Evolutionary conservation across 1,140 invertebrate genomes (phyloP).

Genomic region (Chrysomallon squamiferum): DNA sequence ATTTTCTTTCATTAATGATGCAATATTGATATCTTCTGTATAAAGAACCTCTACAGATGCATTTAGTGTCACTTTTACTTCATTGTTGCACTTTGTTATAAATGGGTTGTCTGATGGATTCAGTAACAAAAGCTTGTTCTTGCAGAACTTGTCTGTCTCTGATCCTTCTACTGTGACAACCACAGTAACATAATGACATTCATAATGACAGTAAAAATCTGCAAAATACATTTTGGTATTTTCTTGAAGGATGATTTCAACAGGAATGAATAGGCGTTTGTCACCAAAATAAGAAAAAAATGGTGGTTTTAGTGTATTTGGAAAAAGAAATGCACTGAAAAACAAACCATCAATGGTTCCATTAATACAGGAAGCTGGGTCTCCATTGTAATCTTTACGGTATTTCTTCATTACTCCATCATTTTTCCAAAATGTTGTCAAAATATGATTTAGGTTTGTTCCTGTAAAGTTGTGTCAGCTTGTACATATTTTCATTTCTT

Average conservation of each 20-base stretch:
- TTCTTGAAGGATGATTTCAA: conserved; percentile 14
- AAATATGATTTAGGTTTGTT: conserved; percentile 24
- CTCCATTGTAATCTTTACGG: conserved; percentile 28
- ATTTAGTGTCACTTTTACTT: conserved; percentile 10
- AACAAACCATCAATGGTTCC: conserved; percentile 29
- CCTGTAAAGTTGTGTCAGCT: conserved; percentile 19
- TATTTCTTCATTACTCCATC: conserved; percentile 28
- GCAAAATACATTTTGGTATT: conserved; percentile 40
- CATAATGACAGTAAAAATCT: conserved; percentile 39
- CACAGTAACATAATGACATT: conserved; percentile 36
- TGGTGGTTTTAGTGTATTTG: conserved; percentile 10
- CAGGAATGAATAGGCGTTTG: conserved; percentile 17
- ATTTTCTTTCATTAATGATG: not conserved
- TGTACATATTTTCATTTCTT: not conserved
- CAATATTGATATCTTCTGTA: conserved; percentile 27
- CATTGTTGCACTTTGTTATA: conserved; percentile 9
- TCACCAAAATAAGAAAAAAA: conserved; percentile 17
- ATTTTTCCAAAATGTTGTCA: conserved; percentile 7
- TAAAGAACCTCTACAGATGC: conserved; percentile 30
- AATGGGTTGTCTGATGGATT: conserved; percentile 26
- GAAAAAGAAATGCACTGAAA: conserved; percentile 22
- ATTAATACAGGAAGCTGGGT: conserved; percentile 21
- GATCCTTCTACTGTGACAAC: conserved; percentile 27
- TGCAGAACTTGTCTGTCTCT: conserved; percentile 42
- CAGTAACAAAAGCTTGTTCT: conserved; percentile 17